Evolutionary conservation across 2,113 vertebrate genomes (phyloP), one percentile per base, ranked within the genome.

Genomic region (Poeciliopsis prolifica): DNA sequence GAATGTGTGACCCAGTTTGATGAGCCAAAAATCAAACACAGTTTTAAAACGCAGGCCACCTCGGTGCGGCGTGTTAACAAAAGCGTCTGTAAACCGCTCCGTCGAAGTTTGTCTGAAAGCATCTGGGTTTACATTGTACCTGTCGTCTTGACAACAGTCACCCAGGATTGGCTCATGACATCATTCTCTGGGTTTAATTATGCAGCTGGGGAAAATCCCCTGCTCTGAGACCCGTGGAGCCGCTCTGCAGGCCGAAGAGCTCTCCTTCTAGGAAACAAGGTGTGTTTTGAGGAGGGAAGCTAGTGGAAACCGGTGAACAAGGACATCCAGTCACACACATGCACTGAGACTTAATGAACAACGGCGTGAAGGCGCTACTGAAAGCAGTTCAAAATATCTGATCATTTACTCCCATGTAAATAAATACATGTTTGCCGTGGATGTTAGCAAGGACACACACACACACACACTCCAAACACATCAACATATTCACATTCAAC

Each of bases 91-190:
- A 65, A 72, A 73, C 63, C 54, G 22, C 51, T 35, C 15, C 44
- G 65, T 62, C 37, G 26, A 74, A 66, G 40, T 60, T 67, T 68
- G 58, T 78, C 71, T 80, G 35, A 68, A 67, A 31, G 48, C 69
- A 51, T 76, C 81, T 48, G 67, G 60, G 66, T 89, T 87, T 83
- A 80, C 71, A 72, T 76, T 66, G 65, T 83, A 92, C 86, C 87
- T 86, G 87, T 90, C 37, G 84, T 68, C 87, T 70, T 90, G 81
- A 87, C 89, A 83, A 92, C 86, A 82, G 84, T 85, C 84, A 91
- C 87, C 89, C 70, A 64, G 22, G 74, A 68, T 63, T 82, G 81
- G 75, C 80, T 81, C 66, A 72, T 90, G 87, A 93, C 91, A 91
- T 92, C 91, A 93, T 81, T 33, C 7, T 33, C 80, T 88, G 83